Evolutionary conservation across 2,113 vertebrate genomes (phyloP), one percentile per base, ranked within the genome.

Genomic region (Melospiza melodia): DNA sequence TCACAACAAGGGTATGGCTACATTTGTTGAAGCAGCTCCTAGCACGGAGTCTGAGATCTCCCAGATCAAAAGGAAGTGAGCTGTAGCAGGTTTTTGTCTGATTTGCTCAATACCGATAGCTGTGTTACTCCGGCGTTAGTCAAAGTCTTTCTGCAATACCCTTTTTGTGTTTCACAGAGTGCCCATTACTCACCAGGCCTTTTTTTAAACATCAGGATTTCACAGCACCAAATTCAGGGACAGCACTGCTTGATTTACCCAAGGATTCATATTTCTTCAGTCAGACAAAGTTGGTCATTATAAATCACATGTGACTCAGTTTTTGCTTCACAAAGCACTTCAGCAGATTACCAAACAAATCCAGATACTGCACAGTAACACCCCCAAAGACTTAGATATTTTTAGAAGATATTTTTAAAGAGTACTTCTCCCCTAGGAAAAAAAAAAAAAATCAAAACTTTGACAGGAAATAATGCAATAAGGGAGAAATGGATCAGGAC

Each of bases 181-280:
- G 11, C 9, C 67, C 0, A 2, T 80, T 85, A 87, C 49, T 94
- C 66, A 77, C 30, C 58, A 24, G 55, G 37, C 16, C 23, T 71
- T 83, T 80, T 57, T 57, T 22, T 88, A 16, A 80, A 85, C 44
- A 63, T 37, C 39, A 84, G 73, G 27, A 69, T 75, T 69, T 43
- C 31, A 87, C 4, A 93, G 20, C 84, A 72, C 84, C 80, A 87
- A 89, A 66, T 62, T 80, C 90, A 96, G 54, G 12, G 89, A 87
- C 49, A 65, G 14, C 66, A 63, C n/a, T 41, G 27, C 20, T 74
- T 33, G 20, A 61, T 82, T 84, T 55, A 90, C 86, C 75, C 81
- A 49, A 80, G 67, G 66, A 96, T 87, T 90, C 59, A 4, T 39
- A 63, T 72, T 89, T 94, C 51, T 72, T 89, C 65, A 44, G 15